These are phyloP conservation scores for Agraylea sexmaculata DNA, from an alignment of 1,140 invertebrate genomes.

Conservation along the genomic window DNA sequence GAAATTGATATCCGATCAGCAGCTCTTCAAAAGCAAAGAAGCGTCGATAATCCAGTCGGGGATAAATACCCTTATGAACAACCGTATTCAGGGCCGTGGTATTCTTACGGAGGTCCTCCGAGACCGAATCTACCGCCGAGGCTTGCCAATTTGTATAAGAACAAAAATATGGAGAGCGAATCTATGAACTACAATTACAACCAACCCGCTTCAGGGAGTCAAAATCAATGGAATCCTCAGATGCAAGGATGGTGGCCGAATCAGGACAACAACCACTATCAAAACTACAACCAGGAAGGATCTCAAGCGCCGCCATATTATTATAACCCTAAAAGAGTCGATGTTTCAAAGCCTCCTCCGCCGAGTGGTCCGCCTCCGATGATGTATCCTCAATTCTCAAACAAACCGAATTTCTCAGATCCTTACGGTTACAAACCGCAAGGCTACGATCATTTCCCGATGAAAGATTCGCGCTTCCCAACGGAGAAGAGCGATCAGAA, in stretches of 20 bases:
- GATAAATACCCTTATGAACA: constrained; percentile 6
- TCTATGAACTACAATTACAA: neutral
- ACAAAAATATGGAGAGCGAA: constrained; percentile 7
- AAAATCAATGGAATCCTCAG: neutral
- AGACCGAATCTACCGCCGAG: constrained; percentile 34
- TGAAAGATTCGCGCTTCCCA: constrained; percentile 5
- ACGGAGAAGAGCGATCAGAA: constrained; percentile 4
- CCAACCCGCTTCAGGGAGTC: neutral
- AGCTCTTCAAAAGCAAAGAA: constrained; percentile 33
- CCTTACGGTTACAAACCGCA: no score
- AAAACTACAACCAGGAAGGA: neutral
- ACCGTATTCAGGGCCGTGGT: constrained; percentile 6
- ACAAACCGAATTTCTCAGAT: no score
- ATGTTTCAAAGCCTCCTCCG: neutral
- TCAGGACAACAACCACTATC: neutral
- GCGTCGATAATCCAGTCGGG: neutral
- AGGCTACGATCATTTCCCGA: no score
- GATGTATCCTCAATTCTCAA: constrained; percentile 11
- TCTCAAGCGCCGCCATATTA: neutral
- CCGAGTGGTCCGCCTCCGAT: constrained; percentile 2
- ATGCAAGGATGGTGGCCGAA: neutral
- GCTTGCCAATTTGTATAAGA: constrained; percentile 22
- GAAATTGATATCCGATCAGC: constrained; percentile 38
- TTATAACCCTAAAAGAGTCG: neutral
- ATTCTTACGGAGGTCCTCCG: constrained; percentile 22